Base-by-base conservation (phyloP, 2,888 invertebrate genomes). In the Heliothis peltigera region DNA sequence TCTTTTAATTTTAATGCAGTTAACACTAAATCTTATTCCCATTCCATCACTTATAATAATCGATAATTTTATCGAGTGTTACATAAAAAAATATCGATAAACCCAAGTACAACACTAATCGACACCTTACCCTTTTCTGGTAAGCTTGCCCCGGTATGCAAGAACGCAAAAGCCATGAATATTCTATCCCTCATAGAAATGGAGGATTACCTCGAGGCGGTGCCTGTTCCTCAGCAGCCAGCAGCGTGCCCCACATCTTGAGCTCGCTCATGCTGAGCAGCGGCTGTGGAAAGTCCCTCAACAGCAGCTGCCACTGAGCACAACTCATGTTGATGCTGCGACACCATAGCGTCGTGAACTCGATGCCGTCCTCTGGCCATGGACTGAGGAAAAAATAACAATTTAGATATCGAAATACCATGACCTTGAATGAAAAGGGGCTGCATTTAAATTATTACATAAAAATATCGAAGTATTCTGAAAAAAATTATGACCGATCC, bases 201-300 rank as follows among this genome's bases (percentile, higher is more conserved):
- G 5, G 32, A 10, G 3, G 2, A 2, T 25, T 56, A 73, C 73
- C 70, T 70, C 70, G 39, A 1, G 70, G 61, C 1, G 61, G 97
- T 0, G 98, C 97, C 57, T 96, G 92, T 82, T 98, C 98, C 89
- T 99, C 99, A 0, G 98, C 99, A 0, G 98, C 99, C 59, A 98
- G 97, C 18, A 99, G 92, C 77, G 97, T 96, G 0, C 99, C 99
- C 97, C 98, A 99, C 63, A 99, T 95, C 74, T 97, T 97, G 88
- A 99, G 96, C 74, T 97, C 96, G 79, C 97, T 96, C 65, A 98
- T 97, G 81, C 97, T 96, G 82, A 99, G 96, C 92, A 99, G 96
- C 0, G 99, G 98, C 87, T 99, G 98, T 0, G 99, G 99, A 91
- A 99, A 99, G 94, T 99, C 99, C 6, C 99, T 95, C 73, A 99